Conservation (phyloP, 2,888 invertebrate species). For the Cheilosia pagana region DNA sequence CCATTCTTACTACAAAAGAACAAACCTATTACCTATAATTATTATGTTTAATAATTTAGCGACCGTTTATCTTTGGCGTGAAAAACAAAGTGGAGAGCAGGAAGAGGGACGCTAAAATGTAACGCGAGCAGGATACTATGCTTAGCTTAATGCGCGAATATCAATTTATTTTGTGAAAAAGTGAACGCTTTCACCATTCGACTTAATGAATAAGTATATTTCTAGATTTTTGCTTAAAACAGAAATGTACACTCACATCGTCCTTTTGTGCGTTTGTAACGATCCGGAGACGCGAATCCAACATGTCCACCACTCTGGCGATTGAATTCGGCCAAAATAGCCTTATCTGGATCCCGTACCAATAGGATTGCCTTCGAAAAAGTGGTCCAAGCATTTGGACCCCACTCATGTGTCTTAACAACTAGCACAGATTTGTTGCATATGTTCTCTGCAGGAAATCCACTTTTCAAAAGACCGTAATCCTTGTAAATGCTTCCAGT, state of each 20-base stretch:
- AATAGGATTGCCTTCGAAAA: constrained; percentile 89
- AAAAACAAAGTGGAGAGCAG: too few relatives aligned
- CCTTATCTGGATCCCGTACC: constrained; percentile 89
- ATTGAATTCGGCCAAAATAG: constrained; percentile 90
- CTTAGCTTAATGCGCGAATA: too few relatives aligned
- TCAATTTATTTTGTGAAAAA: too few relatives aligned
- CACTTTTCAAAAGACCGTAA: constrained; percentile 90
- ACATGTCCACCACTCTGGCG: constrained; percentile 91
- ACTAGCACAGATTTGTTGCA: constrained; percentile 90
- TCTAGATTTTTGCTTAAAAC: too few relatives aligned
- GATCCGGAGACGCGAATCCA: constrained; percentile 89
- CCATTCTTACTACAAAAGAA: too few relatives aligned
- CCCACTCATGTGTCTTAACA: constrained; percentile 92
- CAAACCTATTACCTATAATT: too few relatives aligned
- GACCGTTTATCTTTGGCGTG: too few relatives aligned
- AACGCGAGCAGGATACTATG: too few relatives aligned
- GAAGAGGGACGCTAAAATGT: too few relatives aligned
- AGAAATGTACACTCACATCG: constrained; percentile 84
- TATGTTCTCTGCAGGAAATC: constrained; percentile 91
- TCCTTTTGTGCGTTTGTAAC: constrained; percentile 86
- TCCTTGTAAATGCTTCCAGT: constrained; percentile 94
- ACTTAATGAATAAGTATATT: too few relatives aligned
- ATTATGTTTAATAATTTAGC: too few relatives aligned
- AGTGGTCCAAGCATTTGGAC: constrained; percentile 85
- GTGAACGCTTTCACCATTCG: too few relatives aligned